Percentiles rank a stretch among this genome's conserved stretches.
Evolutionary conservation across 1,140 invertebrate species (phyloP).

Genomic region (Euglossa dilemma): DNA sequence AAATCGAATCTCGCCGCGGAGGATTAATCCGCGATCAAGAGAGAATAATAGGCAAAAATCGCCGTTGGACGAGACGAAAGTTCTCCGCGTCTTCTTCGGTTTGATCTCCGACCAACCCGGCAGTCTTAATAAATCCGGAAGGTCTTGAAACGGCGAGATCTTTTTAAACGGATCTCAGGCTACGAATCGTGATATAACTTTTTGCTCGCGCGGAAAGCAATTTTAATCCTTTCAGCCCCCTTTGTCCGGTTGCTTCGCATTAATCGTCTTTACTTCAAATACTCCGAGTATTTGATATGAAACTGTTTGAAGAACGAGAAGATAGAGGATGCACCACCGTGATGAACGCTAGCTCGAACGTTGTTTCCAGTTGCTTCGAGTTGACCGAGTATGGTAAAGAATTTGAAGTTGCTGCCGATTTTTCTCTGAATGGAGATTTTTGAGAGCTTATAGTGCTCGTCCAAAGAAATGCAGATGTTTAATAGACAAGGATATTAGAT

Average conservation of each 20-base stretch:
- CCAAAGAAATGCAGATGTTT: too few species aligned
- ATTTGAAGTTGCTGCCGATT: neutral
- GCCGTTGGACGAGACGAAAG: neutral
- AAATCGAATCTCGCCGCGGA: neutral
- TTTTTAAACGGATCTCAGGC: neutral
- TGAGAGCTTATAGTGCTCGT: too few species aligned
- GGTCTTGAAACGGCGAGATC: neutral
- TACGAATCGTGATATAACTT: neutral
- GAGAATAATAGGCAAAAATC: neutral
- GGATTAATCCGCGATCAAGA: neutral
- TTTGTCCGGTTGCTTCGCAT: neutral
- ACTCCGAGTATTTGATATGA: neutral
- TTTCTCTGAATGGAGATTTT: too few species aligned
- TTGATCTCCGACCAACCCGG: neutral
- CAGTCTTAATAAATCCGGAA: constrained; percentile 15
- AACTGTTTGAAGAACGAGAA: neutral
- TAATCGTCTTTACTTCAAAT: constrained; percentile 12
- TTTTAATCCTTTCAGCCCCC: neutral
- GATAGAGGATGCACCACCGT: neutral
- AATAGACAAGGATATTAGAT: too few species aligned
- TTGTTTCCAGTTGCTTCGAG: neutral
- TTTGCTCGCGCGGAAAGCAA: neutral
- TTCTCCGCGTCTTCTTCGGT: neutral
- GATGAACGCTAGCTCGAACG: neutral
- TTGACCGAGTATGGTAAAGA: neutral